Base-by-base conservation (phyloP, 2,888 invertebrate species). In the Amblyjoppa fuscipennis region DNA sequence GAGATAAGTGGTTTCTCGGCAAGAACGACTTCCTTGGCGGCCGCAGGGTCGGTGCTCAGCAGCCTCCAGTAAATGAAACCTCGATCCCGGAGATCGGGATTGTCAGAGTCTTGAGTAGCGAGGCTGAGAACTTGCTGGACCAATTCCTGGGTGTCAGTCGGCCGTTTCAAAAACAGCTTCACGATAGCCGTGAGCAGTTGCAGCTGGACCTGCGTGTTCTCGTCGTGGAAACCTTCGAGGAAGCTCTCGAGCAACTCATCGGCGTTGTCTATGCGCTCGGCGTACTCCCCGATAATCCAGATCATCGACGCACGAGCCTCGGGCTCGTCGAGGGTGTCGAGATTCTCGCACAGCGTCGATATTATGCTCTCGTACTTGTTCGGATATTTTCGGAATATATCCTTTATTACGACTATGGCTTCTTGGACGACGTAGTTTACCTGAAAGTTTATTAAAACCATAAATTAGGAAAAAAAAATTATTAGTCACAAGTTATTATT, bases 341-440 rank as follows among this genome's bases (percentile, higher is more conserved):
- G 95, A 95, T 99, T 99, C 95, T 99, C 99, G 94, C 99, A 99
- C 6, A 99, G 95, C 0, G 99, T 99, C 86, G 99, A 99, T 93
- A 99, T 99, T 93, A 99, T 99, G 94, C 99, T 99, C 95, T 99
- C 99, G 93, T 99, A 99, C 94, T 99, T 99, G 95, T 99, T 99
- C 11, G 99, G 99, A 95, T 99, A 99, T 94, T 99, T 98, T 80
- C 98, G 95, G 96, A 98, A 98, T 88, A 98, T 98, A 92, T 99
- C 98, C 95, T 99, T 99, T 92, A 99, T 99, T 31, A 99, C 99
- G 13, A 99, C 99, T 87, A 99, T 99, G 0, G 99, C 99, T 94
- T 99, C 99, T 94, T 99, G 99, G 0, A 99, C 99, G 20, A 99
- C 99, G 94, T 99, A 99, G 95, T 99, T 99, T 28, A 98, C 95